Conservation (phyloP, 92 coral and sea anemone species). For the Porites evermanni region DNA sequence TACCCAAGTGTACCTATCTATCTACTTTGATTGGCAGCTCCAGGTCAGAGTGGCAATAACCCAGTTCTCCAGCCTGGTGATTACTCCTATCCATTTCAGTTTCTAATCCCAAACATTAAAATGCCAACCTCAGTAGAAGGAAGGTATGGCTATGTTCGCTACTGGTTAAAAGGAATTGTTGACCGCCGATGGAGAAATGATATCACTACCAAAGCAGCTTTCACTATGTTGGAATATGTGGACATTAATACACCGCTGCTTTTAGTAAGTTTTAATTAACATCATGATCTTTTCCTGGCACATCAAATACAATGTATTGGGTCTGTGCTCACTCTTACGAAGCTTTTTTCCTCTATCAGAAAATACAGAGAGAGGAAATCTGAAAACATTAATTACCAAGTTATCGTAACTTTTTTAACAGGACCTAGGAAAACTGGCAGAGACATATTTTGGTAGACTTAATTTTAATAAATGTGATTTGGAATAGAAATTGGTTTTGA, state of each 20-base stretch:
- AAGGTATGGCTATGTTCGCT: conserved; percentile 82
- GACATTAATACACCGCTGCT: conserved; percentile 81
- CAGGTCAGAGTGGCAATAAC: conserved; percentile 79
- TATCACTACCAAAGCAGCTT: conserved; percentile 84
- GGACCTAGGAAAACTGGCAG: no score
- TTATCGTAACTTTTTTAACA: no score
- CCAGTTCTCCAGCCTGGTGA: conserved; percentile 89
- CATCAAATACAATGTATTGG: neutral
- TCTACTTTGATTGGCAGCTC: conserved; percentile 52
- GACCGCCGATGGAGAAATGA: conserved; percentile 98
- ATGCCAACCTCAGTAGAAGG: conserved; percentile 94
- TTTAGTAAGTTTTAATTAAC: conserved; percentile 59
- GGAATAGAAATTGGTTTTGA: no score
- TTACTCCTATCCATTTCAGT: conserved; percentile 76
- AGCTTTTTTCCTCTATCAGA: no score
- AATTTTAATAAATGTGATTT: no score
- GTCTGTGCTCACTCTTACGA: no score
- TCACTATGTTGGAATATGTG: conserved; percentile 85
- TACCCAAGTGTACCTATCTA: no score
- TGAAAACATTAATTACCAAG: no score
- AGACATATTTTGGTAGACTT: no score
- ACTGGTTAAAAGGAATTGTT: conserved; percentile 88
- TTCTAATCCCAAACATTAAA: conserved; percentile 71
- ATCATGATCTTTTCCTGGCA: no score
- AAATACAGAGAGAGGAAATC: no score